phyloP scores from a whole-genome alignment of 2,113 vertebrate genomes.

The Bujurquina vittata region DNA sequence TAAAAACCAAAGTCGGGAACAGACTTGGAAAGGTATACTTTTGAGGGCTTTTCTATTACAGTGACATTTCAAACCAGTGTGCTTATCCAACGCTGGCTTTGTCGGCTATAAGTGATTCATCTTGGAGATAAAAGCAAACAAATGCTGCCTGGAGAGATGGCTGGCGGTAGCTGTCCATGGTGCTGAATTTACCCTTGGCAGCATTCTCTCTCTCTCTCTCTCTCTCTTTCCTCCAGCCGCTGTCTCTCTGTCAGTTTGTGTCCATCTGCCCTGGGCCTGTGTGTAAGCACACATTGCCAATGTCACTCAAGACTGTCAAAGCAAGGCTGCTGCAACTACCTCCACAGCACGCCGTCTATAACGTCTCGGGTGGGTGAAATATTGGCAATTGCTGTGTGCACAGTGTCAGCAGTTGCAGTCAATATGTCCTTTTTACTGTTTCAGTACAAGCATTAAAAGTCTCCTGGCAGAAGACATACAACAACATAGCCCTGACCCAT shows the following conservation, averaged over 20 bases:
- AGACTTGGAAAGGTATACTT: not conserved
- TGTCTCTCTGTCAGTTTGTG: slow-evolving; percentile 6
- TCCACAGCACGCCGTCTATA: slow-evolving; percentile 16
- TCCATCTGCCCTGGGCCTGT: slow-evolving; percentile 30
- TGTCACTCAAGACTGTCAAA: slow-evolving; percentile 62
- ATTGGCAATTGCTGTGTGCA: slow-evolving; percentile 52
- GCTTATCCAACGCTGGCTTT: slow-evolving; percentile 17
- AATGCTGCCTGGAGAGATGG: slow-evolving; percentile 38
- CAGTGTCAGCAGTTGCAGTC: slow-evolving; percentile 45
- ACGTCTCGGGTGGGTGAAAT: slow-evolving; percentile 59
- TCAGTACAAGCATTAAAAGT: slow-evolving; percentile 51
- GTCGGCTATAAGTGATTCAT: slow-evolving; percentile 46
- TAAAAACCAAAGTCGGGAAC: not conserved
- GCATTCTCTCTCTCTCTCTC: not conserved
- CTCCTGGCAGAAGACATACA: slow-evolving; percentile 46
- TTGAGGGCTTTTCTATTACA: slow-evolving; percentile 1
- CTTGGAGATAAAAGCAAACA: slow-evolving; percentile 59
- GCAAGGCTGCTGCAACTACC: slow-evolving; percentile 21
- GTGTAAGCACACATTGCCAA: slow-evolving; percentile 49
- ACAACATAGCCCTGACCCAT: slow-evolving; percentile 59
- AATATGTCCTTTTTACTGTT: slow-evolving; percentile 66
- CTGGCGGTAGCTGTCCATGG: slow-evolving; percentile 60
- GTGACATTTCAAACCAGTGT: slow-evolving; percentile 35
- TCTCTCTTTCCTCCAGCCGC: not conserved
- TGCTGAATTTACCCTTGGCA: slow-evolving; percentile 50